Evolutionary conservation across 2,888 invertebrate genomes (phyloP).

Genomic region (Gastracanthus pulcherrimus): DNA sequence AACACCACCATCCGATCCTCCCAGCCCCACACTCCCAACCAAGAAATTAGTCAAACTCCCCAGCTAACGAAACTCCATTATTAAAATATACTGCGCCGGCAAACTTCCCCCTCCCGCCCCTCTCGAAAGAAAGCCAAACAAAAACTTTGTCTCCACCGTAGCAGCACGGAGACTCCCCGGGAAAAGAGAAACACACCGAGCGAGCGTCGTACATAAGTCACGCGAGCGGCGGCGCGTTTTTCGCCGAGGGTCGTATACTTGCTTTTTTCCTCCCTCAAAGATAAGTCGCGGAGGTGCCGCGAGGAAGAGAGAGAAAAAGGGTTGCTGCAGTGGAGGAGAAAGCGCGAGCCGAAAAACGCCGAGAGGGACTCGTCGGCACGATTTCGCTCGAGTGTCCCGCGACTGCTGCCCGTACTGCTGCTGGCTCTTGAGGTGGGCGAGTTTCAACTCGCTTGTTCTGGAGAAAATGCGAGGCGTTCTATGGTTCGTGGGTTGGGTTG

Average conservation of each 20-base stretch:
- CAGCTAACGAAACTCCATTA: too few relatives aligned
- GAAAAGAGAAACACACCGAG: background rate
- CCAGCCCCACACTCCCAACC: too few relatives aligned
- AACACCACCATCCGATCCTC: too few relatives aligned
- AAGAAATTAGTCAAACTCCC: too few relatives aligned
- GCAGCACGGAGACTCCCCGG: background rate
- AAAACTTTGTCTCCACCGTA: too few relatives aligned
- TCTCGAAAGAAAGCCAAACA: background rate
- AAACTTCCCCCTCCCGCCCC: too few relatives aligned
- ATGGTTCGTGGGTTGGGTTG: too few relatives aligned
- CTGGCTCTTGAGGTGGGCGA: background rate
- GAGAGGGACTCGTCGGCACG: constrained; percentile 18
- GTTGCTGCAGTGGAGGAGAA: background rate
- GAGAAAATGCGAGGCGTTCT: too few relatives aligned
- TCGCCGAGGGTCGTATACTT: background rate
- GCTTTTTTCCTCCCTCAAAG: constrained; percentile 17
- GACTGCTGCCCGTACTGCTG: background rate
- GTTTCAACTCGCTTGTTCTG: background rate
- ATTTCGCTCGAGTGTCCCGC: constrained; percentile 45
- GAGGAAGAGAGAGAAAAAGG: background rate
- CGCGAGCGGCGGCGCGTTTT: constrained; percentile 1
- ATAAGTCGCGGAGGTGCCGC: constrained; percentile 1
- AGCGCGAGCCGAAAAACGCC: constrained; percentile 9
- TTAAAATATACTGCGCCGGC: too few relatives aligned
- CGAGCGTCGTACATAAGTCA: constrained; percentile 22